A percentile compares a stretch with the other conserved stretches of the same genome.
Evolutionary conservation across 2,888 invertebrate species (phyloP).

Genomic region (Escarpia spicata): DNA sequence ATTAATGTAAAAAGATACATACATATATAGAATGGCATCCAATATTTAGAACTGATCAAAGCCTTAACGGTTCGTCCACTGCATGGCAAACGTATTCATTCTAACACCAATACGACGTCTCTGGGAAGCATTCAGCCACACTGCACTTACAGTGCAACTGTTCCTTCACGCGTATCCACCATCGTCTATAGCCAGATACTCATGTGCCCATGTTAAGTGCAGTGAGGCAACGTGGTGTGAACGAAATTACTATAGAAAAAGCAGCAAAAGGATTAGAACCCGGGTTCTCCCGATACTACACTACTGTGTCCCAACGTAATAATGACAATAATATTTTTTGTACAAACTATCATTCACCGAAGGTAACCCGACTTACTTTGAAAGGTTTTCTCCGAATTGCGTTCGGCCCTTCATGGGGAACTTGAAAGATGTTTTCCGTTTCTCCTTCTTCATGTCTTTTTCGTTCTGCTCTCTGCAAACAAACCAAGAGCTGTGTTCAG

Average conservation of each 20-base stretch:
- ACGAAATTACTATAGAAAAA: not conserved
- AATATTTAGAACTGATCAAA: no score
- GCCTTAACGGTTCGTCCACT: no score
- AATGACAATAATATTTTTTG: not conserved
- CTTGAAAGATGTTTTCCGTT: not conserved
- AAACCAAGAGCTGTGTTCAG: not conserved
- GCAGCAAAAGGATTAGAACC: no score
- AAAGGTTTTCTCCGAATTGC: not conserved
- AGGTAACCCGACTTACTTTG: not conserved
- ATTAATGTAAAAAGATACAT: no score
- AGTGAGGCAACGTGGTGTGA: not conserved
- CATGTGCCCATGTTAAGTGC: not conserved
- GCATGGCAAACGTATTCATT: no score
- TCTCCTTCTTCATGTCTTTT: not conserved
- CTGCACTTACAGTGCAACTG: not conserved
- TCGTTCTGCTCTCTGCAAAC: not conserved
- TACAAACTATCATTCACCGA: not conserved
- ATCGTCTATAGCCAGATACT: not conserved
- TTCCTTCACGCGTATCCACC: not conserved
- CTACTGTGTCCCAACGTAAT: not conserved
- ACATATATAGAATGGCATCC: no score
- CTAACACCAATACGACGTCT: no score
- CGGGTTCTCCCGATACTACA: no score
- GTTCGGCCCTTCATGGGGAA: not conserved
- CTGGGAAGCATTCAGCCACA: not conserved